Percentiles rank a stretch among this genome's conserved stretches.
These are phyloP conservation scores for Octomys mimax DNA, from an alignment of 2,797 vertebrate genomes.

Conservation along the genomic window DNA sequence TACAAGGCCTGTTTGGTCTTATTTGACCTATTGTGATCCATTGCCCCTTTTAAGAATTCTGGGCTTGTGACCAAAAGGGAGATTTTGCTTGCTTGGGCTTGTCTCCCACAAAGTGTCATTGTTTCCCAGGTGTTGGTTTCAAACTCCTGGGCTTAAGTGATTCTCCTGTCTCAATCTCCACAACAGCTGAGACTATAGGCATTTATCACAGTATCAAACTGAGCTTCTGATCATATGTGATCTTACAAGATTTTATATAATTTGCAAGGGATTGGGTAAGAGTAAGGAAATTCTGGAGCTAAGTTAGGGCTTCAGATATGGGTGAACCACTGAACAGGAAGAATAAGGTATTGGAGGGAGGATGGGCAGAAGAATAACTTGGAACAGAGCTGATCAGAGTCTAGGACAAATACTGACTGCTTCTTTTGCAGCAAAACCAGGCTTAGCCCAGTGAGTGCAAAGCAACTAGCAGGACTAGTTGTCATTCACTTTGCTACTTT, in stretches of 20 bases:
- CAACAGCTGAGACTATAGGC: background rate
- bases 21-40: background rate
- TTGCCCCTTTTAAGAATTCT: constrained; percentile 37
- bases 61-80: background rate
- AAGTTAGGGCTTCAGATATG: background rate
- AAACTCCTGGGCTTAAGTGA: background rate
- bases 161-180: background rate
- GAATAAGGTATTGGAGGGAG: background rate
- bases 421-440: background rate
- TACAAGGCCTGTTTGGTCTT: background rate
- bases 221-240: background rate
- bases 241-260: background rate
- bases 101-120: background rate
- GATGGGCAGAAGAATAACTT: background rate
- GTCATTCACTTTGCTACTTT: background rate
- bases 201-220: background rate
- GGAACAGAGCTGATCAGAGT: background rate
- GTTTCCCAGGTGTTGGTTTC: background rate
- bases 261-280: background rate
- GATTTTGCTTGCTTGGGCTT: background rate
- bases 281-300: background rate
- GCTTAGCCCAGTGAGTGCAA: background rate
- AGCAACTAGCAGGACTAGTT: background rate
- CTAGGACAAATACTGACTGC: background rate
- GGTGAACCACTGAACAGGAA: background rate